Conservation (phyloP, 2,888 invertebrate genomes). For the Flabesymbios commensalis region DNA sequence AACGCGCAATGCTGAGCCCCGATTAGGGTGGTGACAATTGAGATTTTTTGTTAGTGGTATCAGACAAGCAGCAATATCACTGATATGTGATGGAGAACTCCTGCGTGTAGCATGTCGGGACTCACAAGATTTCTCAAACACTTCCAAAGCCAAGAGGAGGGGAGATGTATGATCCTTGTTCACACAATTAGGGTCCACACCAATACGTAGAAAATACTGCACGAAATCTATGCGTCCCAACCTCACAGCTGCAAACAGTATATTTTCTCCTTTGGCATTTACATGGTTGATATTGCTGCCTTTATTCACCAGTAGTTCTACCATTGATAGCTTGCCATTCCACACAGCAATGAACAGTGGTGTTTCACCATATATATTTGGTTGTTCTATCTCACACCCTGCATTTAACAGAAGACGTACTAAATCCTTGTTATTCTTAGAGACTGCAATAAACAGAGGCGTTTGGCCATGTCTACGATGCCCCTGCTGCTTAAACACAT, state of each 20-base stretch:
- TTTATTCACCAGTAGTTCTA: conserved; percentile 8
- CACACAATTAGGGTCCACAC: background rate
- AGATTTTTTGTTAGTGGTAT: conserved; percentile 9
- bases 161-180: conserved; percentile 19
- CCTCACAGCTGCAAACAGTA: conserved; percentile 17
- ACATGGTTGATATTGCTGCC: conserved; percentile 15
- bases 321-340: conserved; percentile 21
- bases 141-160: conserved; percentile 16
- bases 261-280: conserved; percentile 20
- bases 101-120: conserved; percentile 11
- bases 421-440: conserved; percentile 20
- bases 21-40: conserved; percentile 17
- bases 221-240: conserved; percentile 21
- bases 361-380: conserved; percentile 19
- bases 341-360: conserved; percentile 21
- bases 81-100: conserved; percentile 22
- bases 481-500: conserved; percentile 21
- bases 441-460: conserved; percentile 21
- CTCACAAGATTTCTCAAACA: conserved; percentile 10
- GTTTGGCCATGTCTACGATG: conserved; percentile 18
- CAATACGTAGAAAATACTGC: conserved; percentile 13
- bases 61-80: conserved; percentile 14
- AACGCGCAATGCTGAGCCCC: conserved; percentile 16
- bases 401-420: conserved; percentile 5
- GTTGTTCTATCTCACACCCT: conserved; percentile 12